Base-by-base conservation (phyloP, 2,113 vertebrate genomes). In the Galemys pyrenaicus region DNA sequence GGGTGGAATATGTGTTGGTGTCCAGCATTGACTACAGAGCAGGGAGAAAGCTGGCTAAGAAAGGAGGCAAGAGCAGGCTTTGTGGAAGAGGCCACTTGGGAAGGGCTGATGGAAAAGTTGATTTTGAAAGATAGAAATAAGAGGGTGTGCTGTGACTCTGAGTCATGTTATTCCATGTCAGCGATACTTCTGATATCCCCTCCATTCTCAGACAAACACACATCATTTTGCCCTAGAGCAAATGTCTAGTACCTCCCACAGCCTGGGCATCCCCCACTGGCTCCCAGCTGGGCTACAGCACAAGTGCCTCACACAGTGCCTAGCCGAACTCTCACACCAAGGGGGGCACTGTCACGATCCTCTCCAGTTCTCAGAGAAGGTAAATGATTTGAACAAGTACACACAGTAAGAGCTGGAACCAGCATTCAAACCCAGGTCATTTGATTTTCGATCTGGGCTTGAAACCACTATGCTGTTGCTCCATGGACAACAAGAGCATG, bases 341-440 rank as follows among this genome's bases (percentile, higher is more conserved):
- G 22, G 17, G 68, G 32, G 20, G 13, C 22, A 30, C 46, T 26
- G 16, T 13, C 4, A 2, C 28, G 24, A 41, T 35, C 7, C 2
- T 56, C 24, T 60, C n/a, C 37, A 30, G 19, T 78, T 68, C 87
- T 85, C 58, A 68, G 58, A 77, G 58, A 87, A 95, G 46, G n/a
- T 49, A 81, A 62, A 30, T n/a, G 24, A 60, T 77, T 60, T 80
- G 19, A 83, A 49, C 26, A 56, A 84, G 11, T 51, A 32, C 9
- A 15, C 6, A 49, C 17, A 49, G 28, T 28, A 28, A 82, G 88
- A 51, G 13, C n/a, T 71, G 44, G 37, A 39, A 28, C 6, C 13
- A 51, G 9, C 44, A 20, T 49, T 77, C 32, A 32, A 11, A 70
- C 19, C 11, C 7, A 54, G 16, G 28, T 19, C 51, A 16, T 64